Conservation (phyloP, 2,888 invertebrate genomes). For the Drosophila bunnanda region DNA sequence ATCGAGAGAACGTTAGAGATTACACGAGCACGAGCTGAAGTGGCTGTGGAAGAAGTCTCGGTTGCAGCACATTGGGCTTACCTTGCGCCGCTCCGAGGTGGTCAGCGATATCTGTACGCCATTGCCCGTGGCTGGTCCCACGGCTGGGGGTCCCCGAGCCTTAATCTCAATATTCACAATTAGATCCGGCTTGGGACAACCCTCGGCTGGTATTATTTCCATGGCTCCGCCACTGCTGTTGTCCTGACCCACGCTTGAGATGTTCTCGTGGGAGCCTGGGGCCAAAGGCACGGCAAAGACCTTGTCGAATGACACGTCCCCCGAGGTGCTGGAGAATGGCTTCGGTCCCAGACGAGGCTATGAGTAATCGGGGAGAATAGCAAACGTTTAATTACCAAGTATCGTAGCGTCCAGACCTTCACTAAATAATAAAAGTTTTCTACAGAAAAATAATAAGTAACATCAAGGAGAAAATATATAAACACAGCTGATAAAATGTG, state of each 20-base stretch:
- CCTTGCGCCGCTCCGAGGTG: conserved; percentile 91
- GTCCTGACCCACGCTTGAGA: conserved; percentile 69
- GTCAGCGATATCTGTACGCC: conserved; percentile 90
- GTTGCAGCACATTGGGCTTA: conserved; percentile 71
- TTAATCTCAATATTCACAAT: conserved; percentile 85
- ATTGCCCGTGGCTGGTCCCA: conserved; percentile 80
- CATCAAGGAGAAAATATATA: neutral
- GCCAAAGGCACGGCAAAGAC: conserved; percentile 92
- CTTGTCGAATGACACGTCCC: conserved; percentile 92
- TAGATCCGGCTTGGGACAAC: conserved; percentile 77
- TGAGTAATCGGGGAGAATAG: neutral
- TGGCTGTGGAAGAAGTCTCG: neutral
- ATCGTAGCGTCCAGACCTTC: neutral
- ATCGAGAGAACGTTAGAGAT: conserved; percentile 16
- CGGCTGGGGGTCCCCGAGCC: neutral
- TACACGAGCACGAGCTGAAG: neutral
- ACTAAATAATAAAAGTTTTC: neutral
- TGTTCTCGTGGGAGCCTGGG: conserved; percentile 86
- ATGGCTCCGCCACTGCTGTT: conserved; percentile 17
- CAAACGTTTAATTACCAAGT: neutral
- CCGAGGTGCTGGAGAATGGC: conserved; percentile 92
- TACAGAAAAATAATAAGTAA: neutral
- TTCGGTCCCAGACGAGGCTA: conserved; percentile 94
- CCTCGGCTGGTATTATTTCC: conserved; percentile 51
- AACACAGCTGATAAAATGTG: neutral